Base-by-base conservation (phyloP, 2,888 invertebrate species). In the Temnothorax ravouxi region DNA sequence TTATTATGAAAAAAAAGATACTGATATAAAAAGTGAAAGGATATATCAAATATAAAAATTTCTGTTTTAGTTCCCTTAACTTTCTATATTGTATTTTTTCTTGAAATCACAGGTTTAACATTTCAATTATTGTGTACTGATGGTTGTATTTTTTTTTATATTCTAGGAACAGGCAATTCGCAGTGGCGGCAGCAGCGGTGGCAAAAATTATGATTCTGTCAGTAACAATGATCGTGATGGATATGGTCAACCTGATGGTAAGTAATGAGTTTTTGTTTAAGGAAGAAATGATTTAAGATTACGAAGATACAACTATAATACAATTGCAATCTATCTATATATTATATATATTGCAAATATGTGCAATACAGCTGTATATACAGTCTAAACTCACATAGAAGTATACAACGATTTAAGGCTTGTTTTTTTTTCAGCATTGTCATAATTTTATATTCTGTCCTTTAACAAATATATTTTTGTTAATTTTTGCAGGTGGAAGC, bases 41-140 rank as follows among this genome's bases (percentile, higher is more conserved):
- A 9, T 47, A 47, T 41, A 18, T 18, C 47, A 67, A 18, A 9
- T 29, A 21, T 29, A 47, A 56, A 21, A 62, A 29, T 41, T 81
- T 38, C 52, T 61, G 18, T 84, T 82, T 34, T 91, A 97, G 97
- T 67, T 98, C 98, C 0, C 96, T 99, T 59, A 52, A 56, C 9
- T 44, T n/a, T n/a, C 3, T 34, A 15, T 76, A 61, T 80, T 41
- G 1, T 21, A 59, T 18, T 62, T 38, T 38, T 54, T 74, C 11
- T 44, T 75, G 13, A 50, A 54, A 66, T 47, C 0, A 52, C 9
- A 44, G 8, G 81, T 69, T 59, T 6, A 41, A 62, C 3, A 34
- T 69, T n/a, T 71, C 0, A 44, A 44, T 64, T 44, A 66, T n/a
- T 9, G 6, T 13, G 1, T n/a, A 69, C 18, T 59, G 52, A 64